Base-by-base conservation (phyloP, 1,140 invertebrate species). In the Apis florea region DNA sequence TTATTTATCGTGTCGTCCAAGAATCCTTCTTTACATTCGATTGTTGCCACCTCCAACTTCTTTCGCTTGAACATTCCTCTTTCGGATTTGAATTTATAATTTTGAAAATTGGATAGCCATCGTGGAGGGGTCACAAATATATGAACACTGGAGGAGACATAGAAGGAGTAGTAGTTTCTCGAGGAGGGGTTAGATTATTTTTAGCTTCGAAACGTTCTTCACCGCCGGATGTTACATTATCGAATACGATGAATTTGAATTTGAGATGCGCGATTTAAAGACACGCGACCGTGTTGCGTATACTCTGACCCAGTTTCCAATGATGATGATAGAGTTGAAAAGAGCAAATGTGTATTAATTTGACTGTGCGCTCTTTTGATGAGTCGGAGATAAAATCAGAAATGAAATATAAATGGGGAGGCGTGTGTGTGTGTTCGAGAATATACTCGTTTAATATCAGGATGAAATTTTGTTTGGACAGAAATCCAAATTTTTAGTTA, bases 241-340 rank as follows among this genome's bases (percentile, higher is more conserved):
- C 74, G 15, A n/a, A n/a, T n/a, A 11, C 51, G 13, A 0, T 11
- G 74, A n/a, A 68, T 77, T 77, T 77, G n/a, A 58, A 68, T 77
- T 56, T 58, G 10, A 47, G 53, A 77, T 68, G 51, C 15, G 31
- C 53, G 40, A 53, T 53, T 68, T 49, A 56, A 58, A 56, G 31
- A 49, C n/a, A n/a, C 51, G 31, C 63, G 63, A 58, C 17, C n/a
- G 51, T n/a, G 51, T 77, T 68, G 31, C 63, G 2, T 47, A 11
- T 47, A n/a, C 24, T 40, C 54, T 47, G 73, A 75, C 73, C 73
- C 61, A 54, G 4, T 68, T 77, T 47, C 24, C 9, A 58, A 6
- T 5, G 17, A 24, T 5, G 17, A 24, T 40, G 31, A 4, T 1
- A 4, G 12, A n/a, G 40, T 2, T 8, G 4, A 15, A 73, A 24